Base-by-base conservation (phyloP, 2,113 vertebrate genomes). In the Piprites chloris region DNA sequence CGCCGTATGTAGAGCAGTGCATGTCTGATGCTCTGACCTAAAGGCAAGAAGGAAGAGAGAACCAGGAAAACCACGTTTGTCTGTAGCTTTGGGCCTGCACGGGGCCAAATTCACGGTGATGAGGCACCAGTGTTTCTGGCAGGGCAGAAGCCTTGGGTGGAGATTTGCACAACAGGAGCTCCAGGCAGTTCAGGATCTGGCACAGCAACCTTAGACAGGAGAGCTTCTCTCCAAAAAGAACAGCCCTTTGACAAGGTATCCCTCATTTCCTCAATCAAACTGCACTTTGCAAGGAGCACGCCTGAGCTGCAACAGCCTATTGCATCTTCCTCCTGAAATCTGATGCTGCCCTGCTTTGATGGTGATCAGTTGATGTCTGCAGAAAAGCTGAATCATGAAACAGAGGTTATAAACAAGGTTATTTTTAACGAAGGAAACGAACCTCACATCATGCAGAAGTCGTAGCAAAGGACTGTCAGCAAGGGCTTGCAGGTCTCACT, bases 401-500 rank as follows among this genome's bases (percentile, higher is more conserved):
- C 73, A 81, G 69, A 90, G 95, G 92, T 94, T 93, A 94, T 66
- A 95, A 95, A 94, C 96, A 95, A 94, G 95, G 93, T 82, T 94
- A 94, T 92, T 93, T 90, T 86, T 79, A 90, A 93, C 0, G 0
- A 90, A 84, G 76, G 49, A 81, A 72, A 89, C 2, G 0, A 79
- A 89, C 82, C 83, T 71, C 83, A 46, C 80, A 56, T 47, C 65
- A 21, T 32, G 74, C 55, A 35, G 59, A 44, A 91, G 82, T 56
- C 1, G 0, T 49, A 76, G 66, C 73, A 58, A 91, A 65, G 55
- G 67, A 32, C 39, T 71, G 55, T 44, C 78, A 39, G 33, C 59
- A 22, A 24, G 53, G 22, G 52, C 72, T 90, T 7, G 2, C 21
- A 12, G 61, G 66, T 56, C 84, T 81, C 65, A n/a, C 53, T 75